Evolutionary conservation across 2,797 vertebrate genomes (phyloP), one percentile per base, ranked within the genome.

Genomic region (Protonibea diacanthus): DNA sequence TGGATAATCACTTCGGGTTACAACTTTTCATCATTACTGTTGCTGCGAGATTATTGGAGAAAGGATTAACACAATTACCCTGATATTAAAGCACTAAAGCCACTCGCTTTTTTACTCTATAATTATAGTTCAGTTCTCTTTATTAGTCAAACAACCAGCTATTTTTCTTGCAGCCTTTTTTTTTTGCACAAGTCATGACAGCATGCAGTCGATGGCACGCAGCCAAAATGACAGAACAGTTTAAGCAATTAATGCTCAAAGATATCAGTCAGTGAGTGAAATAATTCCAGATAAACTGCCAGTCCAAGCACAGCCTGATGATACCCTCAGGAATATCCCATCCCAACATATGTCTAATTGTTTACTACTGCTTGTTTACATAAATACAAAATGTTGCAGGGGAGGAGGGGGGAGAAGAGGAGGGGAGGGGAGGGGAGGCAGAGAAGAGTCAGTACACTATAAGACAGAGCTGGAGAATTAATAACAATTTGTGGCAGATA

Each of bases 201-300:
- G 45, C 58, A 56, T 45, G 86, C 48, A 38, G 76, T 14, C 23
- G 21, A 18, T 86, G 85, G 83, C 79, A 23, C 42, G 10, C 61
- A 14, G 75, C 81, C 87, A 88, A 82, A 71, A 48, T 76, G 67
- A 74, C 69, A 17, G 76, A 68, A 80, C 95, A 95, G 94, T 95
- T 95, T 95, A 94, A 94, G 79, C 95, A 96, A 96, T 96, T 97
- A 96, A 85, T 71, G 82, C 72, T 79, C 61, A 76, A 71, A 78
- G 74, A 86, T 82, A 80, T 87, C 81, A 75, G 67, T 83, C 76
- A 87, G 74, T 45, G 71, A 80, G 74, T 73, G 72, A 87, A 91
- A 85, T 84, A 58, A 85, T 86, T 86, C 81, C 76, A 74, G 77
- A 85, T 84, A 81, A 90, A 89, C 73, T 70, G 81, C 67, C 86